Evolutionary conservation across 2,797 vertebrate species (phyloP).

Genomic region (Distichodus sexfasciatus): DNA sequence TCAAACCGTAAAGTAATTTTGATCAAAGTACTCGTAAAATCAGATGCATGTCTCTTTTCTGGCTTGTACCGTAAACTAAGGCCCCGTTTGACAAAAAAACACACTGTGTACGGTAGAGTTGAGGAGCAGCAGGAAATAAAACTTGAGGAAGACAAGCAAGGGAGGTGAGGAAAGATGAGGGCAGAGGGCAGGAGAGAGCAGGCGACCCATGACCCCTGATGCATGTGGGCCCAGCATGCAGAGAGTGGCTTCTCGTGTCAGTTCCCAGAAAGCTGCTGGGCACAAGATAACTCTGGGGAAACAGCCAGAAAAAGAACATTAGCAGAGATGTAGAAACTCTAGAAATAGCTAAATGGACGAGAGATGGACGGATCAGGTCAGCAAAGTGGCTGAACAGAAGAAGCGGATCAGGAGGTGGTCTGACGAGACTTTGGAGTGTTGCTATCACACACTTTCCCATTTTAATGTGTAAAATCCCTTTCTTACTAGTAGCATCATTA

Average conservation of each 20-base stretch:
- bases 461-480: no score
- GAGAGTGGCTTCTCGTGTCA: conserved; percentile 69
- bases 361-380: no score
- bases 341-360: conserved; percentile 10
- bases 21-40: no score
- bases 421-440: no score
- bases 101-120: neutral
- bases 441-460: no score
- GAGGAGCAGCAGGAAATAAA: neutral
- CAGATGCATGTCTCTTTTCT: no score
- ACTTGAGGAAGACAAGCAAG: neutral
- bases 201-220: conserved; percentile 43
- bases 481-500: conserved; percentile 91
- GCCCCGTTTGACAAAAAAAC: neutral
- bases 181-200: neutral
- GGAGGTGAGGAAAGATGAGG: neutral
- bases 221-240: conserved; percentile 62
- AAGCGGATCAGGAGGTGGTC: neutral
- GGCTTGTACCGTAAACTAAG: neutral
- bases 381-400: no score
- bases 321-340: neutral
- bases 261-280: conserved; percentile 48
- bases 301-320: neutral
- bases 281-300: no score
- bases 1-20: no score